A percentile compares a stretch with the other conserved stretches of the same genome.
These are phyloP conservation scores for Zaprionus lachaisei DNA, from an alignment of 1,140 invertebrate species.

Conservation along the genomic window DNA sequence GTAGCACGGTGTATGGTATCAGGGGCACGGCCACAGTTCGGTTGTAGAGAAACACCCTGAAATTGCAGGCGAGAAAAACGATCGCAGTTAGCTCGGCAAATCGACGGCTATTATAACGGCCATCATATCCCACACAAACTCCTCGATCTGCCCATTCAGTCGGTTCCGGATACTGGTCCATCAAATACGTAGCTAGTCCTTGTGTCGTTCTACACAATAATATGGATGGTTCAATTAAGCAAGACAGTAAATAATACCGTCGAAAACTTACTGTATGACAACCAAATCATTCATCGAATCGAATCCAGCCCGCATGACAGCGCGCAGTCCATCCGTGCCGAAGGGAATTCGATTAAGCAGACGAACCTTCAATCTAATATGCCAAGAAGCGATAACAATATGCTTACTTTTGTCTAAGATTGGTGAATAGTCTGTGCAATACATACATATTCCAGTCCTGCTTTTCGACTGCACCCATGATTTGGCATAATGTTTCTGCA, in stretches of 20 bases:
- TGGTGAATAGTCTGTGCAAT: background rate
- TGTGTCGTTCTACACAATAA: slow-evolving; percentile 89
- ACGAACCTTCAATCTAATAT: slow-evolving; percentile 51
- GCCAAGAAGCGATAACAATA: background rate
- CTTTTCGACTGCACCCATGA: slow-evolving; percentile 62
- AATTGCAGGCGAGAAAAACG: slow-evolving; percentile 91
- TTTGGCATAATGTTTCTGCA: slow-evolving; percentile 51
- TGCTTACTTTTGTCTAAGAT: background rate
- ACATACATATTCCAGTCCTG: slow-evolving; percentile 65
- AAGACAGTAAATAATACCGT: background rate
- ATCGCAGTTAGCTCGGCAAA: slow-evolving; percentile 96
- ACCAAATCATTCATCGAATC: slow-evolving; percentile 98
- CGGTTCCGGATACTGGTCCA: slow-evolving; percentile 84
- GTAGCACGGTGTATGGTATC: slow-evolving; percentile 92
- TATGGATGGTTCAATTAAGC: background rate
- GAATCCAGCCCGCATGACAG: slow-evolving; percentile 96
- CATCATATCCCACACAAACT: slow-evolving; percentile 97
- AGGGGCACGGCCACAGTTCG: slow-evolving; percentile 94
- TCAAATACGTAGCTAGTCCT: slow-evolving; percentile 93
- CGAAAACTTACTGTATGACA: slow-evolving; percentile 90
- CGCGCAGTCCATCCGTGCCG: slow-evolving; percentile 96
- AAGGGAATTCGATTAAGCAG: slow-evolving; percentile 89
- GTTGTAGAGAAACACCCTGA: slow-evolving; percentile 94
- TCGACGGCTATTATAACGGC: slow-evolving; percentile 96
- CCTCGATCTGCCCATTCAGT: slow-evolving; percentile 87